Evolutionary conservation across 2,797 vertebrate species (phyloP), one percentile per base, ranked within the genome.

Genomic region (Xenops minutus): DNA sequence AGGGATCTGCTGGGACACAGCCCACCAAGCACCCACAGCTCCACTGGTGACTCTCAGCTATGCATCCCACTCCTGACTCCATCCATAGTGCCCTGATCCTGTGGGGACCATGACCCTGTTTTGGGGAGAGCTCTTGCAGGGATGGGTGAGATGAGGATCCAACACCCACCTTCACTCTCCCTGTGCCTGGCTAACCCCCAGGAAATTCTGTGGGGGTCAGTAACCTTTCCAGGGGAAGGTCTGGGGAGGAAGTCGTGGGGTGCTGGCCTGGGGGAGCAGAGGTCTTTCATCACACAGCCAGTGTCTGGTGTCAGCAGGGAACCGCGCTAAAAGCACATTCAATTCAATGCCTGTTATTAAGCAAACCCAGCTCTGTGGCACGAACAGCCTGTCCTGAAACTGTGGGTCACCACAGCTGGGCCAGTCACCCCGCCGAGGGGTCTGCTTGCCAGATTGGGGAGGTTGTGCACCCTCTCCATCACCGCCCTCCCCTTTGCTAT

Each of bases 301-400:
- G 17, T 79, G 94, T 51, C 79, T 95, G 93, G 68, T 92, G 83
- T 94, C 94, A 92, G 93, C 94, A 78, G 94, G 96, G 86, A 94
- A 26, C 64, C 0, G 3, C 24, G 72, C 74, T 86, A 75, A 85
- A 80, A 94, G 72, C 92, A 78, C 92, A 87, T 89, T 91, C 89
- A 80, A 83, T 92, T 93, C 92, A 94, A 58, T 88, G 85, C 29
- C 64, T 96, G 58, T 48, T 81, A 68, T 88, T 93, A 56, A 95
- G 80, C 78, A 82, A 93, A 92, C 24, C 30, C 91, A 78, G 39
- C 88, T 94, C 83, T 79, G 41, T 6, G 75, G 91, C 94, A 90
- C 26, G 68, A 79, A 94, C 86, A 88, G 87, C 62, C 67, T 92
- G 95, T 92, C 90, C 95, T 75, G 85, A 95, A 93, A 32, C 51